Evolutionary conservation across 2,888 invertebrate genomes (phyloP), one percentile per base, ranked within the genome.

Genomic region (Syrista parreyssii): DNA sequence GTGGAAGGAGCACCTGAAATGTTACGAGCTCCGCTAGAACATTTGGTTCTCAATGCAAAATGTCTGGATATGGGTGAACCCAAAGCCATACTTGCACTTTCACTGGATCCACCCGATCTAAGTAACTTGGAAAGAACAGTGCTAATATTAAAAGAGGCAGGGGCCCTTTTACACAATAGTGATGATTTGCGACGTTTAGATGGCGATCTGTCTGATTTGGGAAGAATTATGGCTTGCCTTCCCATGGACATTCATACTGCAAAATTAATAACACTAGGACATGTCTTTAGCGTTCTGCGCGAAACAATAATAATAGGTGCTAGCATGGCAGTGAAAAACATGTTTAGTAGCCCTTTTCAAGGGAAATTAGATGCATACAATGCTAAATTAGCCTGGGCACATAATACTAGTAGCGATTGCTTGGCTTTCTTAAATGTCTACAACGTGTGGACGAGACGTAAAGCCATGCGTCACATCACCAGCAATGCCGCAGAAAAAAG

Each of bases 241-340:
- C 99, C 99, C 0, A 88, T 99, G 0, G 96, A 98, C 89, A 95
- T 98, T 36, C 94, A 94, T 78, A 91, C 97, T 6, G 94, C 96
- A 12, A 98, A 98, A 87, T 92, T 99, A 15, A 96, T 99, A 78
- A 93, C 97, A 79, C 92, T 98, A 4, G 98, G 98, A 0, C 95
- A 97, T 87, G 94, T 97, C 75, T 98, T 96, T 87, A 97, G 97
- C 77, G 94, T 97, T 71, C 91, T 98, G 12, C 95, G 96, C 12
- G 98, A 98, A 81, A 93, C 96, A 31, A 93, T 98, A 76, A 95
- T 98, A 77, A 98, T 99, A 92, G 97, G 96, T 82, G 96, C 97
- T 76, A 96, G 96, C 0, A 93, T 98, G 93, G 95, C 96, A 0
- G 94, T 96, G 11, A 96, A 96, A 87, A 96, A 95, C 83, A 92